phyloP scores from a whole-genome alignment of 2,888 invertebrate genomes.

The Eulithis testata region DNA sequence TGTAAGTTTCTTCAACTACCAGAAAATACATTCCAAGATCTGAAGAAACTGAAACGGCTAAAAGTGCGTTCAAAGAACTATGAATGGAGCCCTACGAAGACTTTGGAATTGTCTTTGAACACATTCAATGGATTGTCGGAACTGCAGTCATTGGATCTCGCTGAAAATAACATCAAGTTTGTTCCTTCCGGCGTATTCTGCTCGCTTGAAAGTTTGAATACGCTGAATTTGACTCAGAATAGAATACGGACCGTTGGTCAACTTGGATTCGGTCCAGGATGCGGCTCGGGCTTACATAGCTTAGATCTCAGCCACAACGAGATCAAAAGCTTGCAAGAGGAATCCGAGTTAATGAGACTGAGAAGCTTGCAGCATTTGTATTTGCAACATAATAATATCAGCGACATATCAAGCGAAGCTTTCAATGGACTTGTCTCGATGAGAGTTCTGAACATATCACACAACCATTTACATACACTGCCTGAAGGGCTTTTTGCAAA shows the following conservation, averaged over 20 bases:
- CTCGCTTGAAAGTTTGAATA: slow-evolving; percentile 90
- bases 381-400: slow-evolving; percentile 93
- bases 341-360: slow-evolving; percentile 90
- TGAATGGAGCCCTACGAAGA: slow-evolving; percentile 91
- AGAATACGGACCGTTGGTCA: slow-evolving; percentile 91
- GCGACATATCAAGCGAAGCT: slow-evolving; percentile 91
- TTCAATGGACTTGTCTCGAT: slow-evolving; percentile 91
- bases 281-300: slow-evolving; percentile 88
- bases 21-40: slow-evolving; percentile 91
- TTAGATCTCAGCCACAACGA: slow-evolving; percentile 93
- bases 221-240: slow-evolving; percentile 93
- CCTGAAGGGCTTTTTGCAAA: slow-evolving; percentile 93
- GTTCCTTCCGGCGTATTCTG: slow-evolving; percentile 93
- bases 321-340: slow-evolving; percentile 88
- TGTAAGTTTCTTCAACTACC: slow-evolving; percentile 92
- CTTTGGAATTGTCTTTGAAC: slow-evolving; percentile 89
- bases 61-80: slow-evolving; percentile 91
- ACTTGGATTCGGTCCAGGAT: slow-evolving; percentile 88
- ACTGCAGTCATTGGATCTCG: slow-evolving; percentile 91
- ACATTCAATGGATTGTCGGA: slow-evolving; percentile 92
- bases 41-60: slow-evolving; percentile 91
- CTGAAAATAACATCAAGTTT: slow-evolving; percentile 92
- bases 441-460: slow-evolving; percentile 93
- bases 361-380: slow-evolving; percentile 91
- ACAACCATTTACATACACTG: slow-evolving; percentile 91